phyloP scores from a whole-genome alignment of 2,113 vertebrate species.

The Pimephales promelas region DNA sequence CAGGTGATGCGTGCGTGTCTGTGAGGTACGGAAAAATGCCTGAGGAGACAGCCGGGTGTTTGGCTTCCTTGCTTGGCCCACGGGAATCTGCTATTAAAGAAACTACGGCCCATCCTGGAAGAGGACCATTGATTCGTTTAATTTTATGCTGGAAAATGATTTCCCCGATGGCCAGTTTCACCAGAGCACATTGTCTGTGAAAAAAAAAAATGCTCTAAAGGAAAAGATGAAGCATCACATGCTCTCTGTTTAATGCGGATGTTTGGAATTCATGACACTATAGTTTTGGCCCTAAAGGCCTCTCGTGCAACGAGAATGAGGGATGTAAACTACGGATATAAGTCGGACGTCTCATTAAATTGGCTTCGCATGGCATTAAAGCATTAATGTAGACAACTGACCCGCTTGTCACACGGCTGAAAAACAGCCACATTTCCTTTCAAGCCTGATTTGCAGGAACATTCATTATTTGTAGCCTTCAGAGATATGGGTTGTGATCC shows the following conservation, averaged over 20 bases:
- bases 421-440: constrained; percentile 3
- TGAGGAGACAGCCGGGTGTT: constrained; percentile 45
- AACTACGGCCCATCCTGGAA: constrained; percentile 64
- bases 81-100: constrained; percentile 68
- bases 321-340: constrained; percentile 7
- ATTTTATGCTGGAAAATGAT: constrained; percentile 78
- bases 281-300: constrained; percentile 15
- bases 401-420: neutral
- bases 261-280: constrained; percentile 64
- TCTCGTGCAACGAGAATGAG: constrained; percentile 6
- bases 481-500: neutral
- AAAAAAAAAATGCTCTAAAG: constrained; percentile 61
- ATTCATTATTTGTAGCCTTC: constrained; percentile 29
- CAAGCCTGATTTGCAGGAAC: constrained; percentile 6
- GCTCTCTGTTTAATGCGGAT: constrained; percentile 65
- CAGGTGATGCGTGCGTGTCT: constrained; percentile 60
- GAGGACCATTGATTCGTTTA: constrained; percentile 76
- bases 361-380: constrained; percentile 15
- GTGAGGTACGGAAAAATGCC: constrained; percentile 49
- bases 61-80: constrained; percentile 45
- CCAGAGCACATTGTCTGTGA: constrained; percentile 62
- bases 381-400: constrained; percentile 24
- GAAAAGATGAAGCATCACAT: constrained; percentile 68
- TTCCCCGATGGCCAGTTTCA: constrained; percentile 74
- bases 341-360: constrained; percentile 35